These are phyloP conservation scores for Phenganax stokvisi DNA, from an alignment of 92 coral and sea anemone genomes.

Conservation along the genomic window DNA sequence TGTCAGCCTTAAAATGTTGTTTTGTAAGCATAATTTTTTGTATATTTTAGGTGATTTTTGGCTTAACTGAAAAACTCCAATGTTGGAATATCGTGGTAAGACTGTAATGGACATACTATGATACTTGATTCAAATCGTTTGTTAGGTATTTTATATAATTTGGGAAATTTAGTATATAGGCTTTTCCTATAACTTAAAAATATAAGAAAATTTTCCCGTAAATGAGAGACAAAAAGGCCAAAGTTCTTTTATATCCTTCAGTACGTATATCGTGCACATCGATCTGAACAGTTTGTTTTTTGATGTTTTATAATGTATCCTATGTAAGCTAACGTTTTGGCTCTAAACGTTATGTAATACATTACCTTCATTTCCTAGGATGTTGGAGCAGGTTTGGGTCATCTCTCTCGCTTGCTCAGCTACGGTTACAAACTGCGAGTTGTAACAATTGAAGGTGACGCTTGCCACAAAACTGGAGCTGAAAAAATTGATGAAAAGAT, in stretches of 20 bases:
- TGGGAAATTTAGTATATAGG: neutral
- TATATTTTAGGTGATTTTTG: slow-evolving; percentile 24
- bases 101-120: neutral
- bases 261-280: too few relatives aligned
- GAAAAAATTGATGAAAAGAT: slow-evolving; percentile 23
- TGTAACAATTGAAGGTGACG: slow-evolving; percentile 31
- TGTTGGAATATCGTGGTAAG: slow-evolving; percentile 38
- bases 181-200: neutral
- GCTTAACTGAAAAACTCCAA: slow-evolving; percentile 8
- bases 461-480: slow-evolving; percentile 13
- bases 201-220: too few relatives aligned
- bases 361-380: neutral
- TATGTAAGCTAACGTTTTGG: neutral
- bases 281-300: too few relatives aligned
- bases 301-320: too few relatives aligned
- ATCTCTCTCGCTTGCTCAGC: slow-evolving; percentile 38
- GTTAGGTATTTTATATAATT: too few relatives aligned
- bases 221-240: too few relatives aligned
- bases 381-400: slow-evolving; percentile 37
- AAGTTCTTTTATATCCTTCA: too few relatives aligned
- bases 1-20: neutral
- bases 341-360: neutral
- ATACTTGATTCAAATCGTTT: too few relatives aligned
- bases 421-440: slow-evolving; percentile 16
- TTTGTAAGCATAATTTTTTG: neutral